Conservation (phyloP, 2,888 invertebrate genomes). For the Dicranocentrus wangi region DNA sequence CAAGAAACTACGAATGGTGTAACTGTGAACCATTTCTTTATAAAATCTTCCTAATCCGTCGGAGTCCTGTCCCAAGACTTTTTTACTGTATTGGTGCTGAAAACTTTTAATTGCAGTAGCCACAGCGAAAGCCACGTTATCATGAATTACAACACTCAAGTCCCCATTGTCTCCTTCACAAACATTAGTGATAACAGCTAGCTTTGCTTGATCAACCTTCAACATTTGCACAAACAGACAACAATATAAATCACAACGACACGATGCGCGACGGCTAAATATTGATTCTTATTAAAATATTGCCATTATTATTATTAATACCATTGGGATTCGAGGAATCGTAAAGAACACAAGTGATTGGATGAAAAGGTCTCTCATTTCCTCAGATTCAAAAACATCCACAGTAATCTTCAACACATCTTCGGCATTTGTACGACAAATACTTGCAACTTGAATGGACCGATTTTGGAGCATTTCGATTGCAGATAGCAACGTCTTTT, state of each 20-base stretch:
- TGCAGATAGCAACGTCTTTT: not conserved
- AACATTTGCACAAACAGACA: no score
- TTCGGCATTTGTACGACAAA: not conserved
- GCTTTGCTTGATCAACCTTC: not conserved
- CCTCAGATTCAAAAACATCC: not conserved
- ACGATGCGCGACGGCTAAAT: no score
- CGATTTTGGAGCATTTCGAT: not conserved
- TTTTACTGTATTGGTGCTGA: not conserved
- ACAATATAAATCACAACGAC: no score
- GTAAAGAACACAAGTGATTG: not conserved
- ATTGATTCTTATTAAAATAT: no score
- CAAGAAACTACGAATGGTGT: conserved; percentile 13
- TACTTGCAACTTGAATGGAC: not conserved
- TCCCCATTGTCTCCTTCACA: not conserved
- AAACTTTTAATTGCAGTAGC: not conserved
- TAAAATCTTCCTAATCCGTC: not conserved
- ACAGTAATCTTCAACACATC: not conserved
- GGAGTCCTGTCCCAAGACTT: not conserved
- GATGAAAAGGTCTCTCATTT: conserved; percentile 3
- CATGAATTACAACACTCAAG: conserved; percentile 4
- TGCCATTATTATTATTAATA: not conserved
- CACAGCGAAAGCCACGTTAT: conserved; percentile 15
- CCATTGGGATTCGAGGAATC: conserved; percentile 8
- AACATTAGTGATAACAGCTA: conserved; percentile 22
- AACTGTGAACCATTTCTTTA: conserved; percentile 21